These are phyloP conservation scores for Odocoileus virginianus DNA, from an alignment of 2,113 vertebrate species.

Conservation along the genomic window DNA sequence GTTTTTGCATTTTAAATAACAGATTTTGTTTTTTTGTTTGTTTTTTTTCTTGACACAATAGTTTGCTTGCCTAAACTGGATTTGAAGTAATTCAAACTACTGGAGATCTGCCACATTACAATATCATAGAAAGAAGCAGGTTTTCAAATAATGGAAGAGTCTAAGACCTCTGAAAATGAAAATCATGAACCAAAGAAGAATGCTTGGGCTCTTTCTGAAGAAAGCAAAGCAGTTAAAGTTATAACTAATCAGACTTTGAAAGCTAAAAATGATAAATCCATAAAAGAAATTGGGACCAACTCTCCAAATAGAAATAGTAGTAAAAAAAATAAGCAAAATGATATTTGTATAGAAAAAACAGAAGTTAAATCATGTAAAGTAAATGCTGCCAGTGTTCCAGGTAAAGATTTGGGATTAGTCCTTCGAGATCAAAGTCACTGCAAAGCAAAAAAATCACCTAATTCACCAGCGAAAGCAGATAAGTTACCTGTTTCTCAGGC, in stretches of 20 bases:
- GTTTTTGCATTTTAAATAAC: constrained; percentile 54
- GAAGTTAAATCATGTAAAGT: constrained; percentile 82
- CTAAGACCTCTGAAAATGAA: constrained; percentile 87
- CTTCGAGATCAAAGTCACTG: constrained; percentile 85
- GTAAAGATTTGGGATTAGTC: constrained; percentile 77
- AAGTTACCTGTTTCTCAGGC: constrained; percentile 52
- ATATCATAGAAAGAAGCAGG: constrained; percentile 76
- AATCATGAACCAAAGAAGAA: constrained; percentile 87
- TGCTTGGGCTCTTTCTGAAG: constrained; percentile 81
- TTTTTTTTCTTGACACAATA: constrained; percentile 58
- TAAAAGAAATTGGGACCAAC: constrained; percentile 81
- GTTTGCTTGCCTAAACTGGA: constrained; percentile 78
- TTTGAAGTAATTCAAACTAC: constrained; percentile 77
- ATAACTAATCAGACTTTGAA: constrained; percentile 85
- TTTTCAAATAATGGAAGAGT: constrained; percentile 91
- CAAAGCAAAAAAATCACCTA: constrained; percentile 82
- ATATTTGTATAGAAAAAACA: constrained; percentile 83
- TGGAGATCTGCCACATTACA: constrained; percentile 78
- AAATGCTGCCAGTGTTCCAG: constrained; percentile 75
- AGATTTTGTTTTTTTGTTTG: constrained; percentile 60
- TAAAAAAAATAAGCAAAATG: constrained; percentile 82
- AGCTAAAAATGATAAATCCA: constrained; percentile 83
- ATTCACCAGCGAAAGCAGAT: constrained; percentile 64
- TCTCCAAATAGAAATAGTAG: constrained; percentile 80
- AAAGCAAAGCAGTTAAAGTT: constrained; percentile 85